Evolutionary conservation across 2,113 vertebrate genomes (phyloP), one percentile per base, ranked within the genome.

Genomic region (Carassius gibelio): DNA sequence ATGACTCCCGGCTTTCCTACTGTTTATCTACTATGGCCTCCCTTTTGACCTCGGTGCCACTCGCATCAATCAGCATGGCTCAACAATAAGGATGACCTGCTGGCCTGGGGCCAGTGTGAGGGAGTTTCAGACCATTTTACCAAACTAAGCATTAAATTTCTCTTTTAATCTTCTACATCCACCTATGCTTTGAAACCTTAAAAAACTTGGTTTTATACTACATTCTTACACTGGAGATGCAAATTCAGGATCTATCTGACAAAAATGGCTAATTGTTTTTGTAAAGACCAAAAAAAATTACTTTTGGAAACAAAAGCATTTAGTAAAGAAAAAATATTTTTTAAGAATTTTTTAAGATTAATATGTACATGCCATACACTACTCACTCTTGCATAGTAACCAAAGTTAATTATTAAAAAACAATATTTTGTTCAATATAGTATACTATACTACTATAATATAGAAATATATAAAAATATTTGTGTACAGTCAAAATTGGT

Each of bases 1-100:
- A 81, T 13, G 13, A 66, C 69, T 62, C 23, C 23, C 42, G 61
- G 71, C 75, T 66, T 84, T 81, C 62, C 55, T 68, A 52, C 81
- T 84, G 72, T 88, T 85, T 80, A 79, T 82, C 82, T 88, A 42
- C 83, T 66, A 75, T 11, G 19, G 42, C 83, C 80, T 62, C 62
- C 62, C 69, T 77, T 82, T 78, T 82, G 82, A 86, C 84, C 84
- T 55, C 17, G 5, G 36, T 82, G 81, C 50, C 78, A 68, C 75
- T 42, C 8, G 21, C 75, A 48, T 61, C 86, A 74, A 52, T 85
- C 76, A 34, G 30, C 15, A 34, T 57, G 69, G 30, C 69, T 38
- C 55, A 83, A 38, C 26, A 15, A 75, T 75, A 75, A 75, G 11
- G n/a, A 75, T 48, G 38, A 42, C 71, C 21, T 2, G 11, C 38